Percentiles rank a stretch among this genome's conserved stretches.
Evolutionary conservation across 2,888 invertebrate genomes (phyloP).

Genomic region (Polia nebulosa): DNA sequence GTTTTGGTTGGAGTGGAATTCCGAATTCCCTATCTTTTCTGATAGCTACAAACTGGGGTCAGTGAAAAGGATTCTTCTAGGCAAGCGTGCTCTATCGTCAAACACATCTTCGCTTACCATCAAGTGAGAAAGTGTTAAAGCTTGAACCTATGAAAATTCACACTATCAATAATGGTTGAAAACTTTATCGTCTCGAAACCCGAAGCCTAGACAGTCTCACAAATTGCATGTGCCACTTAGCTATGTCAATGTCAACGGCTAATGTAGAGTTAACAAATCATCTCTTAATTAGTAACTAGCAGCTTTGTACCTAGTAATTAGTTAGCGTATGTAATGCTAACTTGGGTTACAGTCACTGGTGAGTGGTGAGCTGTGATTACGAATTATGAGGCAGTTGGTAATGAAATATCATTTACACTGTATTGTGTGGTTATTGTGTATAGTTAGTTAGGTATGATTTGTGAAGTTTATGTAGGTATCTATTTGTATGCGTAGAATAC

Average conservation of each 20-base stretch:
- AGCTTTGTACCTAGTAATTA: not conserved
- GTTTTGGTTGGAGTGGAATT: too few species aligned
- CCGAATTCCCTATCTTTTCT: too few species aligned
- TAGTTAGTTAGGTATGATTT: not conserved
- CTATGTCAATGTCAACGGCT: not conserved
- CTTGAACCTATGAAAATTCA: too few species aligned
- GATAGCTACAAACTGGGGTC: too few species aligned
- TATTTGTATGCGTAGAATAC: not conserved
- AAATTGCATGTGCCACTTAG: not conserved
- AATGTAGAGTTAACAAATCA: not conserved
- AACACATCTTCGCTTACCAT: too few species aligned
- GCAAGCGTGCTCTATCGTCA: too few species aligned
- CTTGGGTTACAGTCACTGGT: not conserved
- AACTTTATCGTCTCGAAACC: too few species aligned
- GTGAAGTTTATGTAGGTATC: not conserved
- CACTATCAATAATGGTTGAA: too few species aligned
- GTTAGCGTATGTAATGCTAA: not conserved
- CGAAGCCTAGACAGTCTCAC: too few species aligned
- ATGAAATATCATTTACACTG: not conserved
- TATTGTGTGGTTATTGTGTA: not conserved
- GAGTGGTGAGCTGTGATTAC: not conserved
- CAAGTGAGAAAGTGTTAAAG: too few species aligned
- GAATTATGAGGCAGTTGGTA: not conserved
- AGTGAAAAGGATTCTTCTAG: too few species aligned
- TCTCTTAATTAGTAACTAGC: slow-evolving; percentile 2